Evolutionary conservation across 2,113 vertebrate species (phyloP).

Genomic region (Haplotaxodon microlepis): DNA sequence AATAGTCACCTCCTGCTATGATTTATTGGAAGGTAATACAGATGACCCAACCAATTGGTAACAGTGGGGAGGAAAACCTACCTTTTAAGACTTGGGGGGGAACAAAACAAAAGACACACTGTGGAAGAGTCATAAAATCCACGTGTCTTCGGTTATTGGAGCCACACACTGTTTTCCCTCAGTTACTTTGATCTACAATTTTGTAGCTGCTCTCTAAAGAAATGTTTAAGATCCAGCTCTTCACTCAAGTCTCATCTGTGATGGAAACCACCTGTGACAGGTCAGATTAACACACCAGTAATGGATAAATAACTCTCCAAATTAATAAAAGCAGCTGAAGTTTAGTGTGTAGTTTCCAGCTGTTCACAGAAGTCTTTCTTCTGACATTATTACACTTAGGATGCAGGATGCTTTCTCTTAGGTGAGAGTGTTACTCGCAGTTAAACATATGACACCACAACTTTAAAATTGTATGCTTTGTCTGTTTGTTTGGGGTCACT

Average conservation of each 20-base stretch:
- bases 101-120: neutral
- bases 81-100: neutral
- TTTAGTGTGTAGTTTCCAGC: neutral
- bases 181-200: neutral
- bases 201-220: neutral
- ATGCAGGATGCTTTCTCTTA: neutral
- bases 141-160: rapidly evolving
- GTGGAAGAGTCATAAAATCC: neutral
- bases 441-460: neutral
- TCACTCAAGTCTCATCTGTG: neutral
- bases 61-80: neutral
- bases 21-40: neutral
- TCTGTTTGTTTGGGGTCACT: neutral
- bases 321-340: neutral
- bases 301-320: neutral
- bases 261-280: neutral
- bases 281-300: neutral
- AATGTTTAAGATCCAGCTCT: neutral
- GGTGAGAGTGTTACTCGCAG: neutral
- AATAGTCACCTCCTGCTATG: neutral
- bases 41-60: neutral
- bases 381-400: neutral
- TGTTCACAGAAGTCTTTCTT: neutral
- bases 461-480: neutral
- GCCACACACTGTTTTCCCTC: neutral